Percentiles rank a stretch among this genome's conserved stretches.
phyloP scores from a whole-genome alignment of 2,113 vertebrate species.

The Sinocyclocheilus anophthalmus region DNA sequence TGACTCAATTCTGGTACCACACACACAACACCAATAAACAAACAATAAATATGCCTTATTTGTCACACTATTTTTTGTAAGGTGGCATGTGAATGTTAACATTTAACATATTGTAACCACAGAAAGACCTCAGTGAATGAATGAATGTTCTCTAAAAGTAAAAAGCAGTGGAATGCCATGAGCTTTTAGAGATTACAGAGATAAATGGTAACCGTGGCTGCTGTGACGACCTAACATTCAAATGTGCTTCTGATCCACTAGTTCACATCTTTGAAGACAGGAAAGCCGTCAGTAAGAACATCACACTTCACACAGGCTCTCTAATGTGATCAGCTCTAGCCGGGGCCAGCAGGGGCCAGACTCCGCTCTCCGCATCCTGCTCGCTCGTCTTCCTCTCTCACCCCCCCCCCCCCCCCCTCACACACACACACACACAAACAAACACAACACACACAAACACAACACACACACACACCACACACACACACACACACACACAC shows the following conservation, averaged over 20 bases:
- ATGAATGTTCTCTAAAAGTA: neutral
- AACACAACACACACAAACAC: conserved; percentile 7
- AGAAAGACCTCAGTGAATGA: conserved; percentile 15
- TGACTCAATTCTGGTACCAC: no score
- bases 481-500: no score
- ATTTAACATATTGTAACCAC: neutral
- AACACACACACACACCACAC: conserved; percentile 44
- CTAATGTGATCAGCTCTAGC: conserved; percentile 60
- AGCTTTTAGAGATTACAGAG: neutral
- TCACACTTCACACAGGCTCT: conserved; percentile 61
- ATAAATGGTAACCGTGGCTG: neutral
- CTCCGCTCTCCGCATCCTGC: no score
- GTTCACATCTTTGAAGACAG: conserved; percentile 28
- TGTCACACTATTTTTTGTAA: neutral
- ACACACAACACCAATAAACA: no score
- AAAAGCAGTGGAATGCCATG: neutral
- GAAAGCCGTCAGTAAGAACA: conserved; percentile 15
- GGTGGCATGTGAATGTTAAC: neutral
- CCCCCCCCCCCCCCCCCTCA: no score
- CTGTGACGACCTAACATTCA: neutral
- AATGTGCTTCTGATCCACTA: conserved; percentile 24
- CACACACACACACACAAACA: conserved; percentile 39
- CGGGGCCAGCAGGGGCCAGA: conserved; percentile 62
- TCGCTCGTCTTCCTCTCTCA: no score
- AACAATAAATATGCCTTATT: neutral